Evolutionary conservation across 2,113 vertebrate genomes (phyloP), one percentile per base, ranked within the genome.

Genomic region (Pedetes capensis): DNA sequence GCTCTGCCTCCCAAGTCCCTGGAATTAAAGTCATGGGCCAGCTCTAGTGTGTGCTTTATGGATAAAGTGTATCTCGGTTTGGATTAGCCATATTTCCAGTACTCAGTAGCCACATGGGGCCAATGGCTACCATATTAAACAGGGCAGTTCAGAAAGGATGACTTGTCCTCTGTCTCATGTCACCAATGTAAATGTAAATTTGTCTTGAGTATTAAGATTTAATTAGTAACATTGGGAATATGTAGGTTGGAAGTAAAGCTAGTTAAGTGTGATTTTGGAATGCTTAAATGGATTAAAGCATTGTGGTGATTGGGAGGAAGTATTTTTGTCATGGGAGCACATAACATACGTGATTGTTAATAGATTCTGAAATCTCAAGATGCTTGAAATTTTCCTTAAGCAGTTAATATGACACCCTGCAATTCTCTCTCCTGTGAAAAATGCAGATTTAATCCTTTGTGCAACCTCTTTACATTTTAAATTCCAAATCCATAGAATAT

Each of bases 351-450:
- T 34, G 49, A 37, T 44, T 66, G 12, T 74, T 91, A 80, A 76
- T 75, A 68, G 66, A 39, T 69, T 87, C 13, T 82, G 18, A 93
- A 78, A 61, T 80, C 93, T 95, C 10, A 71, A 34, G 79, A 57
- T 85, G n/a, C 55, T 93, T 91, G 16, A 91, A 64, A 57, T 66
- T 92, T 83, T 88, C 78, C 57, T 74, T 95, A 76, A 84, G 95
- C 44, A 64, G 14, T 72, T 76, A 16, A 4, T 2, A 57, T 75
- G 29, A 64, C 39, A 80, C 10, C 49, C 71, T 85, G 27, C 6
- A 88, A 57, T 93, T 91, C 75, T 91, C 72, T 95, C 37, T 90
- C 75, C 59, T 87, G 16, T 91, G 64, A 95, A 64, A 91, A 91
- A 88, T 64, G 39, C 76, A 84, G 51, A 64, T 23, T 47, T 91